phyloP scores from a whole-genome alignment of 92 coral and sea anemone species.

The Parazoanthus atlanticus region DNA sequence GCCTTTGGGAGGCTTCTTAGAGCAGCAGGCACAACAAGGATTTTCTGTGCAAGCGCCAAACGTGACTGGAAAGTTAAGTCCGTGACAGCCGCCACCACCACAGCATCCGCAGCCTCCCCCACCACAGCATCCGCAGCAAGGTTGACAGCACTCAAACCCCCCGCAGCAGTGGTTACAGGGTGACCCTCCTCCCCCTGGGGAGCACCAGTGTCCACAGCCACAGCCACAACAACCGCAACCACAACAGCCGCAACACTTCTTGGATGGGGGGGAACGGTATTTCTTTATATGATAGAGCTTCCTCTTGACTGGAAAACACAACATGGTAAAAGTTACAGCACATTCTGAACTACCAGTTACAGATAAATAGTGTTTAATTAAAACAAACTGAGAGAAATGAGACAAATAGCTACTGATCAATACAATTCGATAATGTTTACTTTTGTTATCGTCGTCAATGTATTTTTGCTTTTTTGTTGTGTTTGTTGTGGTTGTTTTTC shows the following conservation, averaged over 20 bases:
- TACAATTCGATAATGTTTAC: background rate
- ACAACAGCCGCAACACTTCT: conserved; percentile 45
- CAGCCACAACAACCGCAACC: conserved; percentile 70
- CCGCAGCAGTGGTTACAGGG: conserved; percentile 92
- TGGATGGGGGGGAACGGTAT: conserved; percentile 13
- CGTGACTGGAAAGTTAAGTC: conserved; percentile 83
- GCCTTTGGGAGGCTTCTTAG: conserved; percentile 84
- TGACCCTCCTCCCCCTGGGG: conserved; percentile 71
- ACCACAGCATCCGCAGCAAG: conserved; percentile 86
- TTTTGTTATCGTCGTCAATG: background rate
- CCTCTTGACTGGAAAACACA: conserved; percentile 18
- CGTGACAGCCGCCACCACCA: conserved; percentile 75
- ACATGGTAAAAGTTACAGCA: background rate
- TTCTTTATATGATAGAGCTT: conserved; percentile 6
- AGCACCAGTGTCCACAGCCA: conserved; percentile 50
- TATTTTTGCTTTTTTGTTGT: too few relatives aligned
- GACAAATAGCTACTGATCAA: background rate
- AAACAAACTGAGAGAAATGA: background rate
- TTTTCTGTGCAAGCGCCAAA: conserved; percentile 88
- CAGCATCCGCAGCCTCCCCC: conserved; percentile 70
- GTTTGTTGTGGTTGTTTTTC: too few relatives aligned
- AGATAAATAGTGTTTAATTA: background rate
- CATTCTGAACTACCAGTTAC: background rate
- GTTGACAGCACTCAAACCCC: conserved; percentile 81
- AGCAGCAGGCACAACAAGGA: conserved; percentile 87